phyloP scores from a whole-genome alignment of 2,113 vertebrate species.

The Menura novaehollandiae region DNA sequence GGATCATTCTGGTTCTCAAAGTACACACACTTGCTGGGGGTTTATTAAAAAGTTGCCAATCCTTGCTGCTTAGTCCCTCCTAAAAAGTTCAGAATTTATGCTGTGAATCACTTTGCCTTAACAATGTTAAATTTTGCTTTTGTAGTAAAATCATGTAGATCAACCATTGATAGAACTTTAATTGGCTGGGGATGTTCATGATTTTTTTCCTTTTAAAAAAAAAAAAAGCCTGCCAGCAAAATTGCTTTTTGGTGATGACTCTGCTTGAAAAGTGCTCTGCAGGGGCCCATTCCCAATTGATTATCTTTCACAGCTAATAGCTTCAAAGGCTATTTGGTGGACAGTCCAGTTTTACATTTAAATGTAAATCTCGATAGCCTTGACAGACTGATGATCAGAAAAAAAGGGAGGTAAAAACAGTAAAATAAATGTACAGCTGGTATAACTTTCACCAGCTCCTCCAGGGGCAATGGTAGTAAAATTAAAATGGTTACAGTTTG shows the following conservation, averaged over 20 bases:
- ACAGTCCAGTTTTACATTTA: constrained; percentile 66
- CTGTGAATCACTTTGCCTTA: not conserved
- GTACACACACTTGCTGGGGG: not conserved
- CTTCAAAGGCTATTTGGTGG: constrained; percentile 70
- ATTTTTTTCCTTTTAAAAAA: not conserved
- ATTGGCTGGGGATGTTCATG: not conserved
- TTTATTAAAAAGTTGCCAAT: not conserved
- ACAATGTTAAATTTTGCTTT: not conserved
- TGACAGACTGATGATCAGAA: constrained; percentile 47
- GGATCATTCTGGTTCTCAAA: not conserved
- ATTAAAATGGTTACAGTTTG: not conserved
- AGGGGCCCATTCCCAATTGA: constrained; percentile 80
- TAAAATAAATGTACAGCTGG: constrained; percentile 41
- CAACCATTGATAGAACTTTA: not conserved
- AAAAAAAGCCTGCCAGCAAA: constrained; percentile 51
- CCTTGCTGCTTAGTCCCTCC: not conserved
- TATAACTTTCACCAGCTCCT: constrained; percentile 51
- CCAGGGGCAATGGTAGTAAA: not conserved
- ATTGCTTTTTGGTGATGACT: constrained; percentile 77
- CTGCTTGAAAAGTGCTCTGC: constrained; percentile 75
- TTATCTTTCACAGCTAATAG: constrained; percentile 86
- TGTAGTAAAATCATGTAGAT: not conserved
- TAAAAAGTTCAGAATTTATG: not conserved
- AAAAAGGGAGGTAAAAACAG: not conserved
- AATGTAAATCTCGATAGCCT: constrained; percentile 65